Evolutionary conservation across 2,797 vertebrate species (phyloP), one percentile per base, ranked within the genome.

Genomic region (Enteromius thamalakanensis): DNA sequence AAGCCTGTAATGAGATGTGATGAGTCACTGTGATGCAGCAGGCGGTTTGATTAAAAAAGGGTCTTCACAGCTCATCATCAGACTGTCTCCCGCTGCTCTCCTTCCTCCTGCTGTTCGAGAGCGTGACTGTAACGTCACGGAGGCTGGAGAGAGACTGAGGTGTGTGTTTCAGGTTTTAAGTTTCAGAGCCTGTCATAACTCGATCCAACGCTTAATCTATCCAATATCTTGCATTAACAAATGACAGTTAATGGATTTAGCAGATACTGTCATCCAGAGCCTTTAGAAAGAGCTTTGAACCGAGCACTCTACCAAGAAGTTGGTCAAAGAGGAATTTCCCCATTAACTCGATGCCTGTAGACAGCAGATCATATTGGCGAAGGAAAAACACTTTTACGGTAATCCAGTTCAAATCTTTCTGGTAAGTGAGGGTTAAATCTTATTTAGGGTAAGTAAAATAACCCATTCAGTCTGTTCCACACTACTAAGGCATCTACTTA

Each of bases 1-100:
- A 17, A n/a, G 37, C 7, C 42, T 47, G 79, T 75, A 77, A 80
- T 83, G 65, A 80, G 37, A 71, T 77, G 60, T 70, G 76, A 65
- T 85, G 87, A 88, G 79, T 88, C 86, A 87, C 37, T 64, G 37
- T 62, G 21, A 53, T 80, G 68, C 74, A 82, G 86, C 84, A 87
- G 86, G 75, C 75, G 79, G 79, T 72, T 77, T 75, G 76, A 37
- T 37, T 40, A 80, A 23, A 42, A 83, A 58, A 74, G 64, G 29
- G 45, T 47, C 71, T 82, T 84, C 71, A 80, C 69, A 76, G 15
- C 75, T 47, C 29, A 32, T 80, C 11, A 65, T 72, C 70, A 82
- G 65, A 79, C 47, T 21, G 15, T 47, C 65, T 68, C 29, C 29
- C n/a, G 26, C 58, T 65, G 47, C 37, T 47, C 40, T 55, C 47